Conservation (phyloP, 2,797 vertebrate species). For the Phataginus tricuspis region DNA sequence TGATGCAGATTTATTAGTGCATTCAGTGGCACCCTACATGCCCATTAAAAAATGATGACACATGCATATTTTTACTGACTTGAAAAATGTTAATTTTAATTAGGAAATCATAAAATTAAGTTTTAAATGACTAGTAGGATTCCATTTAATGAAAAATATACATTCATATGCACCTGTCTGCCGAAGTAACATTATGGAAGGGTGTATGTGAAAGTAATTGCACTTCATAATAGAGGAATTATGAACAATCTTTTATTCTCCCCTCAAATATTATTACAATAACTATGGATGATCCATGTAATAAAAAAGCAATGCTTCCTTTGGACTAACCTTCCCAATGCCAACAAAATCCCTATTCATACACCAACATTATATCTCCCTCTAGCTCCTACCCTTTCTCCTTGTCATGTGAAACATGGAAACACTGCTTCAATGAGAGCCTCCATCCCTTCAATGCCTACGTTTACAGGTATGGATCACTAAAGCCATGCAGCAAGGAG, state of each 20-base stretch:
- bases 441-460: not conserved
- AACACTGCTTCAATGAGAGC: not conserved
- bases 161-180: not conserved
- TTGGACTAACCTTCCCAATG: not conserved
- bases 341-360: not conserved
- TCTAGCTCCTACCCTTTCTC: not conserved
- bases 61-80: not conserved
- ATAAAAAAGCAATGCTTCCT: not conserved
- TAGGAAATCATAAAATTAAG: not conserved
- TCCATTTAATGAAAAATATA: not conserved
- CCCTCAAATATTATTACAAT: constrained; percentile 1
- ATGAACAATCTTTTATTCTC: not conserved
- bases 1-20: not conserved
- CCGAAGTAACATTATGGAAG: constrained; percentile 1
- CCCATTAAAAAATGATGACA: not conserved
- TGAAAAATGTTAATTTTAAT: not conserved
- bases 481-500: not conserved
- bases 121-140: not conserved
- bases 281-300: not conserved
- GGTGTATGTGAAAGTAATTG: not conserved
- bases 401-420: not conserved
- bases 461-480: not conserved
- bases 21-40: not conserved
- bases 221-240: not conserved
- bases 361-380: not conserved